Conservation (phyloP, 2,797 vertebrate species). For the Holocentrus rufus region DNA sequence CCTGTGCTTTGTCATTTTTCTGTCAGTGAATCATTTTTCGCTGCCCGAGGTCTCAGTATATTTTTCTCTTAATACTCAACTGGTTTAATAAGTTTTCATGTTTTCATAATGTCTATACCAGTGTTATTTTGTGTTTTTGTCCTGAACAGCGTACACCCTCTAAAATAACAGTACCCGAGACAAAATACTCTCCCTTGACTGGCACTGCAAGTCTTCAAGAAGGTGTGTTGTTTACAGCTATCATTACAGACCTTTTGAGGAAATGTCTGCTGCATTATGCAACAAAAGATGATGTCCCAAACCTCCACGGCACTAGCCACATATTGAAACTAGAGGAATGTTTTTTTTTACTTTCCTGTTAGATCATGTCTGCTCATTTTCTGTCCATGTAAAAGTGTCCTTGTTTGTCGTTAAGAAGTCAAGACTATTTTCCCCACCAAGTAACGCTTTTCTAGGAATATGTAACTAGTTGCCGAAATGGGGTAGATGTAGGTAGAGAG, state of each 20-base stretch:
- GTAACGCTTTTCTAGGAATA: no score
- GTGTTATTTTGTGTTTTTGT: not conserved
- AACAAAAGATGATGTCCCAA: not conserved
- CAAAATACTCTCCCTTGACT: slow-evolving; percentile 48
- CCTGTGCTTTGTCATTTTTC: not conserved
- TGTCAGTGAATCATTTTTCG: not conserved
- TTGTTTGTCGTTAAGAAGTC: not conserved
- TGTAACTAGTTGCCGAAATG: no score
- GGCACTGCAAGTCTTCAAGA: slow-evolving; percentile 30
- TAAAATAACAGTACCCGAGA: slow-evolving; percentile 54
- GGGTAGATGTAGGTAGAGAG: no score
- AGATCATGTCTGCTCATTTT: not conserved
- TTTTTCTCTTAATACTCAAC: not conserved
- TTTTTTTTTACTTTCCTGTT: no score
- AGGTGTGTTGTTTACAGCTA: slow-evolving; percentile 36
- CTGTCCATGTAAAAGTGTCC: no score
- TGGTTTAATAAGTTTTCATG: not conserved
- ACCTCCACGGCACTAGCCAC: no score
- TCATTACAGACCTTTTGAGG: not conserved
- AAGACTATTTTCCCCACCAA: not conserved
- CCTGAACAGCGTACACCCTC: slow-evolving; percentile 41
- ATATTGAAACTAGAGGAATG: no score
- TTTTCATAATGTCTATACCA: not conserved
- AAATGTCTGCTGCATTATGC: not conserved
- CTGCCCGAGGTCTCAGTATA: not conserved